phyloP scores from a whole-genome alignment of 2,888 invertebrate species.

The Blera fallax region DNA sequence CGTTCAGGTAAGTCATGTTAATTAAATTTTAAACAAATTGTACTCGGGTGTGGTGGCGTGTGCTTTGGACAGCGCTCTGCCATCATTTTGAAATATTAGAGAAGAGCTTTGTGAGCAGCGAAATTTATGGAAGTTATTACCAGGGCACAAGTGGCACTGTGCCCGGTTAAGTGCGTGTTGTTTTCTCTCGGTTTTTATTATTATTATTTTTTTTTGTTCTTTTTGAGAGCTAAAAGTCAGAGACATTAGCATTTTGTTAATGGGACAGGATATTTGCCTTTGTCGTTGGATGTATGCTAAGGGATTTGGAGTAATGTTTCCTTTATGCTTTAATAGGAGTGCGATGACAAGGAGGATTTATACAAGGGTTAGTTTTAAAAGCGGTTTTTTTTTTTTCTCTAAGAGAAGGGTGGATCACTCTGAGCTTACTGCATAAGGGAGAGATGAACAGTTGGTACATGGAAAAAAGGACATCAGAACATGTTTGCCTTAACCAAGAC shows the following conservation, averaged over 20 bases:
- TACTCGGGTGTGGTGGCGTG: conserved; percentile 34
- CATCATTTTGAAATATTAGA: conserved; percentile 61
- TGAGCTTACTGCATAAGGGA: background rate
- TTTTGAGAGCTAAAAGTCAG: background rate
- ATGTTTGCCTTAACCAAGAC: too few relatives aligned
- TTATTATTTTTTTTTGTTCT: too few relatives aligned
- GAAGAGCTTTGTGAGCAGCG: conserved; percentile 17
- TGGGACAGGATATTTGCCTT: conserved; percentile 14
- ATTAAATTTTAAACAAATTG: conserved; percentile 69
- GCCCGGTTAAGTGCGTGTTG: conserved; percentile 12
- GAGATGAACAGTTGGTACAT: background rate
- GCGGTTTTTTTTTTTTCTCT: background rate
- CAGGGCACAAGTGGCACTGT: conserved; percentile 12
- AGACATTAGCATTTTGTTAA: conserved; percentile 31
- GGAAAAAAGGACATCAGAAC: too few relatives aligned
- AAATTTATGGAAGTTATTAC: conserved; percentile 58
- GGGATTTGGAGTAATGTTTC: conserved; percentile 3
- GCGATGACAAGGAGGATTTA: conserved; percentile 4
- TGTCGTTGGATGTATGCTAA: conserved; percentile 5
- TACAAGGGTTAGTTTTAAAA: background rate
- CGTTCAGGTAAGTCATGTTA: conserved; percentile 61
- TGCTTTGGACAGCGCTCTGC: conserved; percentile 51
- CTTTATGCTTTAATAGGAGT: background rate
- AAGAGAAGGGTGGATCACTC: background rate
- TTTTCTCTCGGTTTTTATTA: too few relatives aligned